Conservation (phyloP, 2,888 invertebrate genomes). For the Cephus pygmeus region DNA sequence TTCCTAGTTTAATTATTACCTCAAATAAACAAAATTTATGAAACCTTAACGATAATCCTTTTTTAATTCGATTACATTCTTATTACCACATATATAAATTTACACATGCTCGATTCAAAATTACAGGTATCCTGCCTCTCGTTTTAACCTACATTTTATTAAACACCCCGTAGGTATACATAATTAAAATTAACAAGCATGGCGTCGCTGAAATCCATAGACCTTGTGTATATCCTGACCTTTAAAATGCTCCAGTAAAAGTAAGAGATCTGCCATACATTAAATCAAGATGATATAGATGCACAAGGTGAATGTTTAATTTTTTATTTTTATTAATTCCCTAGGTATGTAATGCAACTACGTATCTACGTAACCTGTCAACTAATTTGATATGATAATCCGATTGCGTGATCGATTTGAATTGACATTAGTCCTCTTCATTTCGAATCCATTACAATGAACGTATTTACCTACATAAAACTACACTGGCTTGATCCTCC, state of each 20-base stretch:
- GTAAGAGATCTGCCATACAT: not conserved
- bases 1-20: not conserved
- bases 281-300: not conserved
- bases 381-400: not conserved
- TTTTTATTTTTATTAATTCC: not conserved
- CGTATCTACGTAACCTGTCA: not conserved
- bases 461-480: not conserved
- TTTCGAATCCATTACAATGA: not conserved
- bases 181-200: not conserved
- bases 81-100: not conserved
- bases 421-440: not conserved
- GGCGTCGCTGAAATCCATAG: slow-evolving; percentile 1
- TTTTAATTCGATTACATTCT: not conserved
- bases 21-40: not conserved
- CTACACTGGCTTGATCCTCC: not conserved
- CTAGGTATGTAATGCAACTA: not conserved
- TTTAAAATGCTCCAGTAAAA: slow-evolving; percentile 23
- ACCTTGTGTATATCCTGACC: slow-evolving; percentile 20
- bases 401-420: not conserved
- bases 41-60: not conserved
- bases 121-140: not conserved
- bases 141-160: not conserved
- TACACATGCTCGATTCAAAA: not conserved
- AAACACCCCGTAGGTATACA: not conserved
- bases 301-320: not conserved